Base-by-base conservation (phyloP, 2,797 vertebrate species). In the Cyprinodon diabolis region DNA sequence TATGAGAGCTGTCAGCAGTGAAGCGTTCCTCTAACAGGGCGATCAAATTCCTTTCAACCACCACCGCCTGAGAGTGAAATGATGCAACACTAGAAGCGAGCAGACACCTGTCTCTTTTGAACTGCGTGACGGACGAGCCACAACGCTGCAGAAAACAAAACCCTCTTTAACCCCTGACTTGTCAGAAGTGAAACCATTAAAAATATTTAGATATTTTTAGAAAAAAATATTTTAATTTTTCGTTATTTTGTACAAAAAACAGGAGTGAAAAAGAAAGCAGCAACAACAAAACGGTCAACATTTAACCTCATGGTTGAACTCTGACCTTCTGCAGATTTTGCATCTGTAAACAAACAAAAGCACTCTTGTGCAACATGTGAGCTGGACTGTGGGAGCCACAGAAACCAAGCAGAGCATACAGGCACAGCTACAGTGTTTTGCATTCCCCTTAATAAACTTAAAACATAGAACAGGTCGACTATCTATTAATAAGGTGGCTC, bases 31-130 rank as follows among this genome's bases (percentile, higher is more conserved):
- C 19, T 0, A 48, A 43, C 17, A 57, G 35, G 66, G 60, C 40
- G n/a, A 77, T 85, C 45, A 68, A 47, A 78, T 40, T 45, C 23
- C 56, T 73, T 63, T 25, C 55, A 49, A 47, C 67, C 0, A 17
- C 4, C 4, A 7, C 62, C 65, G 74, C 66, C 58, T 66, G 67
- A 75, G 74, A 79, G 74, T 45, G 57, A 76, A 49, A 69, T 1
- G 58, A 49, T 4, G 35, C 13, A 43, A 1, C 0, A 19, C 21
- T 23, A 15, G 21, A 68, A 60, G 69, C 58, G 52, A 35, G 54
- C n/a, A 11, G 74, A 45, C 62, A 58, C 74, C 71, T 65, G 74
- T 66, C 57, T 68, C n/a, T 71, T 74, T 54, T 21, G 6, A 52
- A 37, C 9, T 5, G 9, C 7, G 4, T 48, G 14, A 15, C 65